phyloP scores from a whole-genome alignment of 2,797 vertebrate genomes.

The Danio aesculapii region DNA sequence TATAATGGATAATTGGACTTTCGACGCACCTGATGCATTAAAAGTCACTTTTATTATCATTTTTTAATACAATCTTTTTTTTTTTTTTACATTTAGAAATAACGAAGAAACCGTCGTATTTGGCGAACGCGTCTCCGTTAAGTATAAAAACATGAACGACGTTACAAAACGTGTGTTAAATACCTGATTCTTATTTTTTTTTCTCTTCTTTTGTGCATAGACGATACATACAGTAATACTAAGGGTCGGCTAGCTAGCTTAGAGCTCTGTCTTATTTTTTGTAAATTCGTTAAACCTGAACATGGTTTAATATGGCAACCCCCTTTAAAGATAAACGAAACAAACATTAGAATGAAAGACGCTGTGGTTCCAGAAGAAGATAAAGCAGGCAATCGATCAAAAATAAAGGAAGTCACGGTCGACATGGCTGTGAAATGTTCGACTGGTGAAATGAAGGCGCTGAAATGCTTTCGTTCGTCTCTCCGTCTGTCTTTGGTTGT shows the following conservation, averaged over 20 bases:
- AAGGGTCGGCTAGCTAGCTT: slow-evolving; percentile 59
- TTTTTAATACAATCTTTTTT: not conserved
- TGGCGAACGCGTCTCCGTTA: slow-evolving; percentile 16
- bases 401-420: no score
- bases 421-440: no score
- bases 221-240: slow-evolving; percentile 64
- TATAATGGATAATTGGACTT: not conserved
- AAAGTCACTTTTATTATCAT: not conserved
- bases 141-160: slow-evolving; percentile 55
- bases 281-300: slow-evolving; percentile 69
- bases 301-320: slow-evolving; percentile 67
- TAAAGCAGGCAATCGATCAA: no score
- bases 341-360: no score
- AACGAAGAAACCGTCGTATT: not conserved
- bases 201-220: slow-evolving; percentile 67
- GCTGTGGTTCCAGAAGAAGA: no score
- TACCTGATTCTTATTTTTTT: slow-evolving; percentile 55
- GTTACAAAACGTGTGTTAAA: slow-evolving; percentile 48
- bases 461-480: not conserved
- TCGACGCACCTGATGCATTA: not conserved
- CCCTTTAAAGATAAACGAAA: slow-evolving; percentile 1
- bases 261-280: slow-evolving; percentile 53
- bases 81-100: not conserved
- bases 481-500: no score
- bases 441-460: slow-evolving; percentile 37